Conservation (phyloP, 2,113 vertebrate species). For the Tragelaphus strepsiceros region DNA sequence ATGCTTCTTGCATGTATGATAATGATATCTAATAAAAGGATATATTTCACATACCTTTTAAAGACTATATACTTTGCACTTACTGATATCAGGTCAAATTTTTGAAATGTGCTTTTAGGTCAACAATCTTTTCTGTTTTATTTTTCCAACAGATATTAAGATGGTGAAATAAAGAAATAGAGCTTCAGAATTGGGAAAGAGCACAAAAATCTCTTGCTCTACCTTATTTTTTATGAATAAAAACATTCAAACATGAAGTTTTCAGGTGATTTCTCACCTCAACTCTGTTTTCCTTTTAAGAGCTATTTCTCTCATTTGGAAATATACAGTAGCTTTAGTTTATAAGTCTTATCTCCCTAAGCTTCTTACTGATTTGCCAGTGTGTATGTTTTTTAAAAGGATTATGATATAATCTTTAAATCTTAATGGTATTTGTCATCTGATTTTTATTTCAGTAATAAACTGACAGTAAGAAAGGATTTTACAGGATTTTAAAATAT, state of each 20-base stretch:
- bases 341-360: not conserved
- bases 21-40: not conserved
- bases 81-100: not conserved
- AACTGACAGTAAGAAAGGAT: not conserved
- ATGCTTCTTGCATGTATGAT: not conserved
- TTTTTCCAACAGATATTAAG: not conserved
- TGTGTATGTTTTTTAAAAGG: not conserved
- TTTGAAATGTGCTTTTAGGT: not conserved
- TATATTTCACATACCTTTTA: not conserved
- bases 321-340: not conserved
- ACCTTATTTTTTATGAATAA: not conserved
- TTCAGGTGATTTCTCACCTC: not conserved
- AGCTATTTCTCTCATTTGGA: not conserved
- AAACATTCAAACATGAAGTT: not conserved
- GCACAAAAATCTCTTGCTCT: not conserved
- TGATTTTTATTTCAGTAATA: not conserved
- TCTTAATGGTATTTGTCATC: not conserved
- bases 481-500: not conserved
- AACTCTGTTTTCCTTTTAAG: not conserved
- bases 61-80: not conserved
- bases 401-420: not conserved
- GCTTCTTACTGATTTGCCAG: not conserved
- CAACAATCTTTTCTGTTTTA: not conserved
- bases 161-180: not conserved
- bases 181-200: not conserved